A percentile compares a stretch with the other conserved stretches of the same genome.
Conservation (phyloP, 2,888 invertebrate genomes). For the Aelia acuminata region DNA sequence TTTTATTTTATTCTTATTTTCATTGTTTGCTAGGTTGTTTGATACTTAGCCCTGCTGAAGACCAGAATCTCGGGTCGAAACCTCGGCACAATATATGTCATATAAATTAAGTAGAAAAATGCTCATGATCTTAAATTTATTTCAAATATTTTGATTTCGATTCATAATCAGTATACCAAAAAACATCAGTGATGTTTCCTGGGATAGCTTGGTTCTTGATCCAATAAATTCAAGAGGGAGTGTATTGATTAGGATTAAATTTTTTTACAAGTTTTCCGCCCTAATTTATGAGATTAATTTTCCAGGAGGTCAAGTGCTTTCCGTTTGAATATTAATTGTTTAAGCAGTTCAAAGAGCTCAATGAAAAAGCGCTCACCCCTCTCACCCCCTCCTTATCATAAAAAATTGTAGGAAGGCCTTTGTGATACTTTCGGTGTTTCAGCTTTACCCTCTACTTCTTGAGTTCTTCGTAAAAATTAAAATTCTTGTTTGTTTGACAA, state of each 20-base stretch:
- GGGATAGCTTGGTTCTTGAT: background rate
- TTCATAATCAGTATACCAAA: too few species aligned
- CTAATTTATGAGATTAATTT: conserved; percentile 1
- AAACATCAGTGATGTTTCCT: background rate
- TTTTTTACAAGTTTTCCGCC: background rate
- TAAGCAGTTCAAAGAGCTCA: conserved; percentile 1
- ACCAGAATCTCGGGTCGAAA: too few species aligned
- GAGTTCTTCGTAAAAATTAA: background rate
- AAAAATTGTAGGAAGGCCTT: conserved; percentile 7
- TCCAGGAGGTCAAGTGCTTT: background rate
- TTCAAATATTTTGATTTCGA: too few species aligned
- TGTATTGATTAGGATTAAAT: background rate
- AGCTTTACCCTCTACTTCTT: background rate
- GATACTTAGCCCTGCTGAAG: too few species aligned
- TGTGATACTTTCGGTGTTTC: background rate
- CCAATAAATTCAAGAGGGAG: background rate
- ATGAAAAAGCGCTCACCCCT: background rate
- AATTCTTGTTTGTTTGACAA: background rate
- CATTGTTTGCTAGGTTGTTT: too few species aligned
- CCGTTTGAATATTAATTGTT: background rate
- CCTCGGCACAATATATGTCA: too few species aligned
- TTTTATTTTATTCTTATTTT: too few species aligned
- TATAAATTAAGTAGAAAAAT: too few species aligned
- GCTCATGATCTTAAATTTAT: too few species aligned
- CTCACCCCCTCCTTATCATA: background rate